Conservation (phyloP, 2,888 invertebrate species). For the Lithodes maja region DNA sequence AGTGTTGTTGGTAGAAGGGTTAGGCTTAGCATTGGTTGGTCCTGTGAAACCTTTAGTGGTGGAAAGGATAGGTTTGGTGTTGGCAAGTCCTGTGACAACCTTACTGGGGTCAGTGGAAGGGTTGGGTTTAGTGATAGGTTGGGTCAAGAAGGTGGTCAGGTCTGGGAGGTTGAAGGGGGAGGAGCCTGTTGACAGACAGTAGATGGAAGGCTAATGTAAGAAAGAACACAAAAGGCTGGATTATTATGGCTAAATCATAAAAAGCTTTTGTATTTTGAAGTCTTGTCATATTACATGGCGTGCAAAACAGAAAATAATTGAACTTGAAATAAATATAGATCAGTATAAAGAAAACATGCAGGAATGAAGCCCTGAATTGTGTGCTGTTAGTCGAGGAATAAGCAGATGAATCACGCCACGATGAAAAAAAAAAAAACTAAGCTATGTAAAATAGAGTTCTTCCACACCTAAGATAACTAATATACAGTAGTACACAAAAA, state of each 20-base stretch:
- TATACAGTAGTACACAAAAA: too few species aligned
- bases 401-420: too few species aligned
- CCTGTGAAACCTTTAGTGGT: background rate
- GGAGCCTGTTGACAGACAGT: constrained; percentile 68
- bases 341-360: background rate
- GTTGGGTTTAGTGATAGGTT: constrained; percentile 27
- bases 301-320: background rate
- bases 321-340: background rate
- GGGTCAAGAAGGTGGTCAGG: constrained; percentile 67
- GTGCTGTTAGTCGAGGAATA: background rate
- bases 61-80: background rate
- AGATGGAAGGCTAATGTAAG: constrained; percentile 51
- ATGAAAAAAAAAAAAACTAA: too few species aligned
- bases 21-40: background rate
- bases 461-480: too few species aligned
- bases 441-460: too few species aligned
- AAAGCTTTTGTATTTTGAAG: constrained; percentile 33
- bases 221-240: constrained; percentile 35
- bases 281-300: constrained; percentile 12
- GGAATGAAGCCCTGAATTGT: background rate
- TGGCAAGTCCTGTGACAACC: background rate
- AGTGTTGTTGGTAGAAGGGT: background rate
- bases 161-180: constrained; percentile 66
- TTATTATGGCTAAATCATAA: constrained; percentile 27
- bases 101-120: background rate